phyloP scores from a whole-genome alignment of 1,140 invertebrate species.

The Dolichoris vasculosae region DNA sequence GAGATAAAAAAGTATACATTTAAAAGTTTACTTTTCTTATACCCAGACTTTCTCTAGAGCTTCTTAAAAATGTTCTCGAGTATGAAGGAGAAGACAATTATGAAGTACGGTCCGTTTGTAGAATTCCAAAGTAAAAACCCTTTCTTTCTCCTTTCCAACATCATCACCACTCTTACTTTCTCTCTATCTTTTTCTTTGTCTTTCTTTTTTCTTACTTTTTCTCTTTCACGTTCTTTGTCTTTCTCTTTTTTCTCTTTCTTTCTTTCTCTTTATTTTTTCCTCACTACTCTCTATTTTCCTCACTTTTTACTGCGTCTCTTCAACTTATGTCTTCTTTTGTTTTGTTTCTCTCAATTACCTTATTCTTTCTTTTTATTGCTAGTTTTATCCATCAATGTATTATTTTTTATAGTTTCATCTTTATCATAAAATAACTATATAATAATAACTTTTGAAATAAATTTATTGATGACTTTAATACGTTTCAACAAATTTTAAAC shows the following conservation, averaged over 20 bases:
- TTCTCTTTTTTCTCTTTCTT: neutral
- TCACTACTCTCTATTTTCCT: neutral
- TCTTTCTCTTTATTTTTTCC: neutral
- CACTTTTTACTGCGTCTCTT: too few relatives aligned
- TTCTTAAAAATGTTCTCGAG: conserved; percentile 40
- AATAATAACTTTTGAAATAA: too few relatives aligned
- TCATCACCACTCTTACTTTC: neutral
- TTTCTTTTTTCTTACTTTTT: conserved; percentile 1
- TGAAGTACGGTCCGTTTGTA: conserved; percentile 52
- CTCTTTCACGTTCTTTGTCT: too few relatives aligned
- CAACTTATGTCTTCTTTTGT: too few relatives aligned
- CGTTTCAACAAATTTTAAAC: too few relatives aligned
- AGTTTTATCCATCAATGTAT: too few relatives aligned
- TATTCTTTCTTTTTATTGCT: too few relatives aligned
- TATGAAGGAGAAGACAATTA: conserved; percentile 55
- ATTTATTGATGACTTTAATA: too few relatives aligned
- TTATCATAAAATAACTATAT: too few relatives aligned
- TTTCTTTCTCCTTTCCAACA: conserved; percentile 38
- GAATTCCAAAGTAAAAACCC: conserved; percentile 54
- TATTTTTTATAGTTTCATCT: too few relatives aligned
- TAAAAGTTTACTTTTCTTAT: neutral
- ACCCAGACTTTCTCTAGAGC: neutral
- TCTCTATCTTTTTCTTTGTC: conserved; percentile 42
- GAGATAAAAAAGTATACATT: conserved; percentile 18
- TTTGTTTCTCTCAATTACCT: neutral